Base-by-base conservation (phyloP, 64 coral and sea anemone genomes). In the Stichodactyla mertensii region DNA sequence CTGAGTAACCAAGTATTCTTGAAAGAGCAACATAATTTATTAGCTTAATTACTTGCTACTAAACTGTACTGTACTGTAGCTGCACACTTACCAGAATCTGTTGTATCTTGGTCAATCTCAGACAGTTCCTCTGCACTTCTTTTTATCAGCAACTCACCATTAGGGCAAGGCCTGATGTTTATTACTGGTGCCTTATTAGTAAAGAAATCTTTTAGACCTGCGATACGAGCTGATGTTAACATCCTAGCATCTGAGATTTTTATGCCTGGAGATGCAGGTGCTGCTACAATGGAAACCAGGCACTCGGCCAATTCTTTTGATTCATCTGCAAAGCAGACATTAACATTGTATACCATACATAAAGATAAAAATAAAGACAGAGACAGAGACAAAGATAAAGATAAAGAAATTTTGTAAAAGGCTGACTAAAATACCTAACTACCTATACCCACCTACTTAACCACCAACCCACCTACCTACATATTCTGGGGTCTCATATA, bases 161-260 rank as follows among this genome's bases (percentile, higher is more conserved):
- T 78, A 55, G 12, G 64, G 23, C 2, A 10, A 55, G 28, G 15
- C 52, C 12, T 80, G 70, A 23, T 31, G 61, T 67, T 64, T n/a
- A 23, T 55, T 0, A 52, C 11, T 28, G 69, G 23, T 4, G 24
- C 69, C 12, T 90, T 78, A 16, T 86, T 83, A 8, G 60, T 71
- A 6, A 91, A 91, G 61, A 83, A 87, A 52, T 92, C 90, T 61
- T 71, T 86, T 16, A 92, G 78, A 16, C 85, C 79, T 57, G 90
- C 85, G 2, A 92, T 1, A 52, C 90, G 70, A 70, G 78, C 52
- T 66, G 78, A 31, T n/a, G 86, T 86, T 71, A 92, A 83, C 67
- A 77, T 57, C 55, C 26, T 57, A 8, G 16, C 36, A 55, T 83
- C 51, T 55, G 90, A 83, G 16, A 60, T 24, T 55, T 80, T 83